Evolutionary conservation across 2,888 invertebrate genomes (phyloP).

Genomic region (Capitulum mitella): DNA sequence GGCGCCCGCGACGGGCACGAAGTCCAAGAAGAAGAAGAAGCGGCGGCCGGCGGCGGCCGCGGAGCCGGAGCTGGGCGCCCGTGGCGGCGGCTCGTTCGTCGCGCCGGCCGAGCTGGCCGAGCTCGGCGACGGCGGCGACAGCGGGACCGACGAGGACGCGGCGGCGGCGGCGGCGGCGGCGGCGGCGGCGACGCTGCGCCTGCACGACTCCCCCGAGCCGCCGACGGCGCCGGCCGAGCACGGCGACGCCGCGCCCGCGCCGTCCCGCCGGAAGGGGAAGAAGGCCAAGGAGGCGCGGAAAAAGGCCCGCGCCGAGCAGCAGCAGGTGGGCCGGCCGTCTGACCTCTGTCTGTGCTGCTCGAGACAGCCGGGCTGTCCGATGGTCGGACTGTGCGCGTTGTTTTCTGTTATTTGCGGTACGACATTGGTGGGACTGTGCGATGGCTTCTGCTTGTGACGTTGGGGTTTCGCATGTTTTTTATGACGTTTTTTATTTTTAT

Average conservation of each 20-base stretch:
- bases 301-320: not conserved
- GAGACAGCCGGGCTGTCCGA: no score
- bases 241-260: not conserved
- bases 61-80: not conserved
- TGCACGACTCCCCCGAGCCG: not conserved
- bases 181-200: not conserved
- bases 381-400: no score
- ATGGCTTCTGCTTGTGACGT: no score
- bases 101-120: not conserved
- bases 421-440: no score
- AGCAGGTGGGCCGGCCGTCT: not conserved
- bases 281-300: not conserved
- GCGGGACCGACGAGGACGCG: not conserved
- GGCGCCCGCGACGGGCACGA: not conserved
- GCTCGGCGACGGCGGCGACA: not conserved
- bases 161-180: not conserved
- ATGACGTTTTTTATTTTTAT: no score
- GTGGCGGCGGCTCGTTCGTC: not conserved
- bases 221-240: slow-evolving; percentile 18
- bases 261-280: not conserved
- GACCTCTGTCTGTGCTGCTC: no score
- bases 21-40: not conserved
- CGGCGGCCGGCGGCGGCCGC: not conserved
- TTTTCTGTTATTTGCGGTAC: no score
- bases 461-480: no score